Conservation (phyloP, 2,113 vertebrate species). For the Herpetotheres cachinnans region DNA sequence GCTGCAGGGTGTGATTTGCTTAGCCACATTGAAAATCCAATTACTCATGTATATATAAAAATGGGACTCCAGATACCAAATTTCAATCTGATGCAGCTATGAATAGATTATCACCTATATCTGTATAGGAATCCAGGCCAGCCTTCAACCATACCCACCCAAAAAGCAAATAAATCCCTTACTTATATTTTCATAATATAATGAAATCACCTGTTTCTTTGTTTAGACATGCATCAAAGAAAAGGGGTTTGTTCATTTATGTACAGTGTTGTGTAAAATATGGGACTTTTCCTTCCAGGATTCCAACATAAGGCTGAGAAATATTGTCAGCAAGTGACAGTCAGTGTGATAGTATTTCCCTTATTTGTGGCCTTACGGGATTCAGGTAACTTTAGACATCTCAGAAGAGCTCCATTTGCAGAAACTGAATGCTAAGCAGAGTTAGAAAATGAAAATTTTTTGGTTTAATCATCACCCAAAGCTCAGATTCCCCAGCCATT, state of each 20-base stretch:
- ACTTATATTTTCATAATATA: background rate
- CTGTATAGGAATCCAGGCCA: background rate
- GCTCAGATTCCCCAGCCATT: background rate
- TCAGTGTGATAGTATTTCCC: background rate
- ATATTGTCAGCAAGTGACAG: background rate
- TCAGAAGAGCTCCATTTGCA: background rate
- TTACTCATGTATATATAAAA: background rate
- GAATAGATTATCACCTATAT: background rate
- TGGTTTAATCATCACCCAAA: background rate
- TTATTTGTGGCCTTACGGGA: background rate
- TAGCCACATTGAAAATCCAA: background rate
- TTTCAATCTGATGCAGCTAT: background rate
- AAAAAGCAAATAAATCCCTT: background rate
- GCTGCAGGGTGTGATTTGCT: background rate
- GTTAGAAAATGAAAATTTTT: background rate
- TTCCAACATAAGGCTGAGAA: background rate
- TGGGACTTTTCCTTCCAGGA: background rate
- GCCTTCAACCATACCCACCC: background rate
- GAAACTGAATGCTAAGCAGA: background rate
- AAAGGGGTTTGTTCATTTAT: background rate
- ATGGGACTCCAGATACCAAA: background rate
- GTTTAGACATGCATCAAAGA: background rate
- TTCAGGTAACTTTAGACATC: background rate
- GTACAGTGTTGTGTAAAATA: background rate
- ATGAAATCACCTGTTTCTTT: background rate